Evolutionary conservation across 2,113 vertebrate species (phyloP), one percentile per base, ranked within the genome.

Genomic region (Taxidea taxus): DNA sequence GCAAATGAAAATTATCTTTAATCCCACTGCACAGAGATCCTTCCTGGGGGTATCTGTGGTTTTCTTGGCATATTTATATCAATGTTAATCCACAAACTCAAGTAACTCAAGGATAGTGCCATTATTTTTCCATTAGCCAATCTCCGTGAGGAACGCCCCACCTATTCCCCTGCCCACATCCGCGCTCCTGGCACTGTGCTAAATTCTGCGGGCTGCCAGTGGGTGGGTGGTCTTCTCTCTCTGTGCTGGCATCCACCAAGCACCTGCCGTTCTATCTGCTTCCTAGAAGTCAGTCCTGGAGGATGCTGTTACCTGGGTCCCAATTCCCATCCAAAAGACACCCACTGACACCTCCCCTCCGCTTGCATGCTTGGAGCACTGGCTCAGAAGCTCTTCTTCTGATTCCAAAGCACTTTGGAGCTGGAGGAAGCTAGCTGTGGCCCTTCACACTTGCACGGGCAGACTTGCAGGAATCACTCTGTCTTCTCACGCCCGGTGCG

Each of bases 181-280:
- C 25, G 6, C 5, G 13, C 21, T 14, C 70, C 77, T 1, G 25
- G 27, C 9, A 5, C n/a, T 11, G 31, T 0, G 44, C 72, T 74
- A 18, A 25, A 3, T 1, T 64, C 31, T 13, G 14, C 1, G 0
- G 70, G 34, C 13, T 6, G 20, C 25, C 4, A 60, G 34, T 44
- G 49, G 29, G 47, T 7, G 54, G 37, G 34, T 4, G 8, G 10
- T 34, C 15, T 3, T 9, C n/a, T 27, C 39, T 42, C 54, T 31
- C 39, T 7, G 9, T 1, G 0, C 23, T 7, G 21, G 56, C 0
- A 0, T 56, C 81, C 14, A 27, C 62, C 27, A 20, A 5, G 27
- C 74, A 5, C 37, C 39, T 21, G 9, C 12, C 2, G 4, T 87
- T 47, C n/a, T 15, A 2, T 34, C 84, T 39, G 84, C 27, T 90